Evolutionary conservation across 2,113 vertebrate species (phyloP).

Genomic region (Galeopterus variegatus): DNA sequence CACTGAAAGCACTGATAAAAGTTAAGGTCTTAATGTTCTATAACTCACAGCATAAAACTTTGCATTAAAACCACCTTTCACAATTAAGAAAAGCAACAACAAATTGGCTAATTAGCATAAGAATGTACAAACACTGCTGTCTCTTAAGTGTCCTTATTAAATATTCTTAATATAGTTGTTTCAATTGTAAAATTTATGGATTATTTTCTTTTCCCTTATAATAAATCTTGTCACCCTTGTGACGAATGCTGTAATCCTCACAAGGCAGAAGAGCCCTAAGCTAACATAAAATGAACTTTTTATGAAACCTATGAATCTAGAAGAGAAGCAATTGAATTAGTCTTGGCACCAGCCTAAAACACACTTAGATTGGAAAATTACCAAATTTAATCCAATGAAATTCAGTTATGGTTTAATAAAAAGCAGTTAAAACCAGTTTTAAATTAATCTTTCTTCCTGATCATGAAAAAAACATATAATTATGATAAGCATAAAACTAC

Average conservation of each 20-base stretch:
- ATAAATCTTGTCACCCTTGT: constrained; percentile 84
- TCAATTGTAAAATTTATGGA: constrained; percentile 79
- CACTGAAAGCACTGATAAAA: constrained; percentile 54
- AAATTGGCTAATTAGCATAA: constrained; percentile 86
- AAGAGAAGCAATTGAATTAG: constrained; percentile 84
- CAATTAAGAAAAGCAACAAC: constrained; percentile 80
- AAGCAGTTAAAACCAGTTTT: constrained; percentile 85
- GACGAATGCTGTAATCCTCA: constrained; percentile 81
- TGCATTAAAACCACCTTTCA: constrained; percentile 77
- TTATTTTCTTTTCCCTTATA: constrained; percentile 78
- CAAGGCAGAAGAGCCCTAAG: constrained; percentile 82
- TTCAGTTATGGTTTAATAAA: constrained; percentile 84
- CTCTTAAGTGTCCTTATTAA: constrained; percentile 81
- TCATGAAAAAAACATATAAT: constrained; percentile 76
- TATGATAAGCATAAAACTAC: constrained; percentile 70
- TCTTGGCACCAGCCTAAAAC: constrained; percentile 83
- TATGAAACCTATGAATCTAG: constrained; percentile 83
- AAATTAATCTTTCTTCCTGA: constrained; percentile 80
- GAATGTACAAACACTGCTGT: constrained; percentile 73
- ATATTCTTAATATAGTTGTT: constrained; percentile 81
- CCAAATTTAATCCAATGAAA: constrained; percentile 85
- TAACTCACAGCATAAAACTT: constrained; percentile 74
- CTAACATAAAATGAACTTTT: constrained; percentile 86
- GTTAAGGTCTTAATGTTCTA: constrained; percentile 70
- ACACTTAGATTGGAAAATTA: constrained; percentile 85